Conservation (phyloP, 2,797 vertebrate genomes). For the Halcyon smyrnensis region DNA sequence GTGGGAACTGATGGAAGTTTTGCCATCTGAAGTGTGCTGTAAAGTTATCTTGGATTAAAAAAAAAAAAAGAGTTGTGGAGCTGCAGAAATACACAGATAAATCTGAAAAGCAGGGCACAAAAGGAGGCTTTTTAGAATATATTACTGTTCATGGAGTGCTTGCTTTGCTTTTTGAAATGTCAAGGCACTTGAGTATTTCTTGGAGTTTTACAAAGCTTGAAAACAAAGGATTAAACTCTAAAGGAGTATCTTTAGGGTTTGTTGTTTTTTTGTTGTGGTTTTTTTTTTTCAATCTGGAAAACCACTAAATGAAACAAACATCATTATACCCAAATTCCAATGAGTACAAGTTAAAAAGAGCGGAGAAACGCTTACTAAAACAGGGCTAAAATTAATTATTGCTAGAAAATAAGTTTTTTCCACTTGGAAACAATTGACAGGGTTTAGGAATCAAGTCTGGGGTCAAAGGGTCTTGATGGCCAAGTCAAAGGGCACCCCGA, state of each 20-base stretch:
- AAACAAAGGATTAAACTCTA: slow-evolving; percentile 24
- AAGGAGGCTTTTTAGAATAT: background rate
- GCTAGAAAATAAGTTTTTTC: slow-evolving; percentile 63
- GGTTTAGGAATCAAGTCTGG: slow-evolving; percentile 71
- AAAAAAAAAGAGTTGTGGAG: background rate
- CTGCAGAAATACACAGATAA: background rate
- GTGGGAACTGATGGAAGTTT: background rate
- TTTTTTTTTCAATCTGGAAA: background rate
- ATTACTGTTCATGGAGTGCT: background rate
- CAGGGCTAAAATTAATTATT: slow-evolving; percentile 47
- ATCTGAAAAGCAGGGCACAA: background rate
- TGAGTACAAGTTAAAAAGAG: background rate
- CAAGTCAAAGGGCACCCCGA: slow-evolving; percentile 66
- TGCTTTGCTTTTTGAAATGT: background rate
- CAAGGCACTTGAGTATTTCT: background rate
- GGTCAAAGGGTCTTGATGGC: slow-evolving; percentile 74
- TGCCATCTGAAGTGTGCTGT: background rate
- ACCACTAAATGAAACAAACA: background rate
- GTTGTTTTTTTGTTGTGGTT: background rate
- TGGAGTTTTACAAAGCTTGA: slow-evolving; percentile 19
- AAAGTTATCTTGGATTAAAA: background rate
- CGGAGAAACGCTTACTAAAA: background rate
- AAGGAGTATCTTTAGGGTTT: background rate
- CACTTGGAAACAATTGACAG: slow-evolving; percentile 54
- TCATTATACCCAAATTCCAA: background rate